Evolutionary conservation across 2,888 invertebrate genomes (phyloP), one percentile per base, ranked within the genome.

Genomic region (Frankliniella intonsa): DNA sequence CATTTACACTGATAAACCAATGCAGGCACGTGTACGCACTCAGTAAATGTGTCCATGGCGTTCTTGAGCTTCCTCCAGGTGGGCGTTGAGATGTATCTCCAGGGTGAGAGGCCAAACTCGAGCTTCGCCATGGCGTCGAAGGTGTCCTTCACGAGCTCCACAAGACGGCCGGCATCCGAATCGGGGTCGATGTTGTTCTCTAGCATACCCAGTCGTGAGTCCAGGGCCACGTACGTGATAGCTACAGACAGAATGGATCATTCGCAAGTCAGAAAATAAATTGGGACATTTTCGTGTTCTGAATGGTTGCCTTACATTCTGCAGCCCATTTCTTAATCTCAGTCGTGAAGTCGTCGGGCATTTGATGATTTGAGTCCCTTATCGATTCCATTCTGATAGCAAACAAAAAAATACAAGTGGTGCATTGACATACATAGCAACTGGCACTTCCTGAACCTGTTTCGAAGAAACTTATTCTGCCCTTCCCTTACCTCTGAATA

Each of bases 321-420:
- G 97, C 88, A 0, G 96, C 95, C 97, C 97, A 97, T 86, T 96
- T 94, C 87, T 95, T 95, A 83, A 97, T 93, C 88, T 96, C 95
- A 86, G 95, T 95, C 85, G 94, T 93, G 85, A 97, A 96, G 87
- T 96, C 93, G 65, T 90, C 90, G 0, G 95, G 94, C 86, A 96
- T 89, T 88, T 95, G 95, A 0, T 91, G 89, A 80, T 92, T 90
- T 76, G 89, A 90, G 85, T 94, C 92, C 85, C 89, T 89, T 86
- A 91, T 90, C 82, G 89, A 87, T 82, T 89, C 86, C 86, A 92
- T 91, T 85, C 91, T 91, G 85, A n/a, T 87, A 3, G 38, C 38
- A 38, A 38, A 38, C 38, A 38, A 38, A 38, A 38, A 38, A 38
- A 38, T 38, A 38, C 38, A 38, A 38, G 38, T 38, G 38, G 38